phyloP scores from a whole-genome alignment of 2,113 vertebrate species.

The Pao palembangensis region DNA sequence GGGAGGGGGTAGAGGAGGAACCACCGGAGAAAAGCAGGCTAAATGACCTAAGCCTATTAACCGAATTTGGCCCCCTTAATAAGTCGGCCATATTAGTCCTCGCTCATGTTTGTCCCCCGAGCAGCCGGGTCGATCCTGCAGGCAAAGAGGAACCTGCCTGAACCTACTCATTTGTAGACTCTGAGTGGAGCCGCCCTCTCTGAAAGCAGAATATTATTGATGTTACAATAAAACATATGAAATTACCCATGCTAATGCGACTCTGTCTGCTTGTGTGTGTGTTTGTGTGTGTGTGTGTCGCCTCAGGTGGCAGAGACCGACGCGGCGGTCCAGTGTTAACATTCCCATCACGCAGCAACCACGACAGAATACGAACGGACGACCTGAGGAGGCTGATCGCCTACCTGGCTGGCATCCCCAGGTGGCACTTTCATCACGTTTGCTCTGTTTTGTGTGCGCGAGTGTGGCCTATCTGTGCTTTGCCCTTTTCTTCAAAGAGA shows the following conservation, averaged over 20 bases:
- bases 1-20: slow-evolving; percentile 19
- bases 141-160: slow-evolving; percentile 41
- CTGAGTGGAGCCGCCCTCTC: slow-evolving; percentile 11
- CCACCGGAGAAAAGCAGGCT: slow-evolving; percentile 40
- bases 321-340: slow-evolving; percentile 96
- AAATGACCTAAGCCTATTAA: slow-evolving; percentile 59
- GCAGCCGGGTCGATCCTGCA: slow-evolving; percentile 24
- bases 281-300: neutral
- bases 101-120: slow-evolving; percentile 22
- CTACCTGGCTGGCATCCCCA: slow-evolving; percentile 93
- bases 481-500: neutral
- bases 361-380: slow-evolving; percentile 98
- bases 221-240: neutral
- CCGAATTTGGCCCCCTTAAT: slow-evolving; percentile 34
- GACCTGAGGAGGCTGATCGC: slow-evolving; percentile 94
- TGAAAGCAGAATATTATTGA: neutral
- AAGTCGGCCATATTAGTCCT: slow-evolving; percentile 30
- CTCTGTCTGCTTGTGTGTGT: neutral
- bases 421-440: slow-evolving; percentile 68
- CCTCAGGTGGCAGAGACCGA: slow-evolving; percentile 94
- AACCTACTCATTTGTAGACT: slow-evolving; percentile 46
- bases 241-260: slow-evolving; percentile 1
- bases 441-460: neutral
- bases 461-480: neutral
- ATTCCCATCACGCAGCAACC: slow-evolving; percentile 97